Evolutionary conservation across 2,113 vertebrate species (phyloP).

Genomic region (Oncorhynchus gorbuscha): DNA sequence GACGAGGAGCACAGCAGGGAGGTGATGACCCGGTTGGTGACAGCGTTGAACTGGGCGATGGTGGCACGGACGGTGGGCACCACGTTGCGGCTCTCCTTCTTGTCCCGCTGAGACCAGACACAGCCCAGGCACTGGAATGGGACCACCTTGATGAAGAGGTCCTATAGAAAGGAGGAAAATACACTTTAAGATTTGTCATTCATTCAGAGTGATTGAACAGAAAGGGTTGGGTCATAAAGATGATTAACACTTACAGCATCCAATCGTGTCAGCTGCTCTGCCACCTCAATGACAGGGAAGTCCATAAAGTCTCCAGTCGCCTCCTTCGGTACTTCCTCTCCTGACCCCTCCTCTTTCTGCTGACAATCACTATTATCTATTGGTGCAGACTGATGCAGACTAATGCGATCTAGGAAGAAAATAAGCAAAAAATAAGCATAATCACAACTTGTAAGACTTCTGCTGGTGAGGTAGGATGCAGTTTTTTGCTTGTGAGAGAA

Average conservation of each 20-base stretch:
- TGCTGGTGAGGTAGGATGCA: too few relatives aligned
- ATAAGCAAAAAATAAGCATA: background rate
- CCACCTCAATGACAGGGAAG: constrained; percentile 73
- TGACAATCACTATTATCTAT: constrained; percentile 1
- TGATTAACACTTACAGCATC: constrained; percentile 75
- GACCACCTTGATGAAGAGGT: constrained; percentile 77
- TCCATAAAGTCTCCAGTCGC: constrained; percentile 69
- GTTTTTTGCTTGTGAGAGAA: background rate
- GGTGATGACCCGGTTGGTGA: constrained; percentile 83
- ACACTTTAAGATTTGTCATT: background rate
- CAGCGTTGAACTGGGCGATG: constrained; percentile 84
- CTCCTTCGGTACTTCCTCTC: constrained; percentile 37
- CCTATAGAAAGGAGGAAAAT: constrained; percentile 52
- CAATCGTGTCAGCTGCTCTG: constrained; percentile 83
- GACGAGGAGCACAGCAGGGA: constrained; percentile 75
- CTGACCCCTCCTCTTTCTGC: constrained; percentile 1
- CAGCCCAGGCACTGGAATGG: constrained; percentile 87
- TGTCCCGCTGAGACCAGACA: constrained; percentile 88
- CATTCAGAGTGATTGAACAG: background rate
- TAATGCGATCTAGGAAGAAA: constrained; percentile 42
- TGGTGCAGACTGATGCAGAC: constrained; percentile 20
- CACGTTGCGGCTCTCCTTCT: constrained; percentile 76
- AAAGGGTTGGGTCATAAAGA: background rate
- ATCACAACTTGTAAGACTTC: background rate
- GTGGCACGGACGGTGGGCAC: constrained; percentile 83